Base-by-base conservation (phyloP, 2,113 vertebrate species). In the Opisthocomus hoazin region DNA sequence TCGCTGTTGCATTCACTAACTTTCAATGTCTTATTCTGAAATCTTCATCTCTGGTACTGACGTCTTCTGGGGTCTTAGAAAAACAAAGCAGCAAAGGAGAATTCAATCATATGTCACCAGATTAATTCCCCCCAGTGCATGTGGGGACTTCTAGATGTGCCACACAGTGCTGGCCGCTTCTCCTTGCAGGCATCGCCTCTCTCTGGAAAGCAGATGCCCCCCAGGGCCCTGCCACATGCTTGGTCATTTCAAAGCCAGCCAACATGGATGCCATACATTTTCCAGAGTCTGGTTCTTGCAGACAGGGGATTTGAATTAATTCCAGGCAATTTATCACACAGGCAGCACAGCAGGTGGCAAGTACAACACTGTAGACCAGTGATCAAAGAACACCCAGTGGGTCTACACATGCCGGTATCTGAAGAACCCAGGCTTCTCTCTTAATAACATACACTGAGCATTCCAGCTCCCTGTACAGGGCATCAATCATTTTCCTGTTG, bases 401-500 rank as follows among this genome's bases (percentile, higher is more conserved):
- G 78, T 83, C 82, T 29, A 30, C 86, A 20, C 17, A 5, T 58
- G 70, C 36, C 1, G 9, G 41, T 80, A 80, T 87, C 90, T 77
- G 74, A 84, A 68, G 74, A 81, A 64, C 79, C 78, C 90, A 87
- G 78, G 53, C 92, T 54, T 56, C 77, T 66, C 48, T 89, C 50
- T 73, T 80, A 71, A 90, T 68, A 90, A 68, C 58, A 54, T 14
- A 84, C 78, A 57, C 3, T 29, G 74, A 73, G n/a, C 29, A 53
- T 71, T 88, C 75, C 83, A 53, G 84, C 89, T 95, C 91, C 93
- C 77, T 18, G 82, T 30, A 46, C 95, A 11, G 69, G 60, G 81
- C 94, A 96, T 96, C 96, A 93, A 84, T 97, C 95, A 96, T 91
- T 93, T 95, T 96, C 84, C 96, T 91, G 91, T 93, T 96, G 95